Evolutionary conservation across 2,888 invertebrate genomes (phyloP).

Genomic region (Rosalia funebris): DNA sequence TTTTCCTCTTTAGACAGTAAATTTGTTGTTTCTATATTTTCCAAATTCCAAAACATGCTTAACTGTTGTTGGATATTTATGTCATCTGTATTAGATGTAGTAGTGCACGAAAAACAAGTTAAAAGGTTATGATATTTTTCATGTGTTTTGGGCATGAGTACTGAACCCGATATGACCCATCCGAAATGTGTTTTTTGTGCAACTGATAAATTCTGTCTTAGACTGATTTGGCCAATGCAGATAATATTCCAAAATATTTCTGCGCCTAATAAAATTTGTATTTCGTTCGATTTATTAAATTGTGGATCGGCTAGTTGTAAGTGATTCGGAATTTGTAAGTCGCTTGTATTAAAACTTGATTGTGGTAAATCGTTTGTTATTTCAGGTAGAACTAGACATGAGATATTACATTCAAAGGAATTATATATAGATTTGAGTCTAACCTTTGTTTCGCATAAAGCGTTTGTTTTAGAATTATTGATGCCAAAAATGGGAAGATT

Average conservation of each 20-base stretch:
- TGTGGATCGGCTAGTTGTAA: neutral
- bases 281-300: neutral
- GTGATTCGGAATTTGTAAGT: neutral
- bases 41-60: too few species aligned
- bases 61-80: too few species aligned
- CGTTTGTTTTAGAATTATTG: neutral
- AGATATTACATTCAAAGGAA: neutral
- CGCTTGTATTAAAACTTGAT: neutral
- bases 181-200: too few species aligned
- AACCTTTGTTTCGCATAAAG: neutral
- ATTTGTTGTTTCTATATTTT: too few species aligned
- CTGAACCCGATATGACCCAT: too few species aligned
- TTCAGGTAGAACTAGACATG: neutral
- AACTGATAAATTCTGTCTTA: too few species aligned
- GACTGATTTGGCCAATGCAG: too few species aligned
- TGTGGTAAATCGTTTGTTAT: neutral
- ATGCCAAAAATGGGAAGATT: neutral
- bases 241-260: neutral
- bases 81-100: too few species aligned
- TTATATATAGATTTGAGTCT: neutral
- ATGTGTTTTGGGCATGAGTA: too few species aligned
- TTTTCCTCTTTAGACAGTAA: too few species aligned
- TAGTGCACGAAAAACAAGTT: too few species aligned
- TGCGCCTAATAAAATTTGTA: neutral
- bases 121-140: too few species aligned